phyloP scores from a whole-genome alignment of 1,140 invertebrate species.

The Tyrophagus putrescentiae region DNA sequence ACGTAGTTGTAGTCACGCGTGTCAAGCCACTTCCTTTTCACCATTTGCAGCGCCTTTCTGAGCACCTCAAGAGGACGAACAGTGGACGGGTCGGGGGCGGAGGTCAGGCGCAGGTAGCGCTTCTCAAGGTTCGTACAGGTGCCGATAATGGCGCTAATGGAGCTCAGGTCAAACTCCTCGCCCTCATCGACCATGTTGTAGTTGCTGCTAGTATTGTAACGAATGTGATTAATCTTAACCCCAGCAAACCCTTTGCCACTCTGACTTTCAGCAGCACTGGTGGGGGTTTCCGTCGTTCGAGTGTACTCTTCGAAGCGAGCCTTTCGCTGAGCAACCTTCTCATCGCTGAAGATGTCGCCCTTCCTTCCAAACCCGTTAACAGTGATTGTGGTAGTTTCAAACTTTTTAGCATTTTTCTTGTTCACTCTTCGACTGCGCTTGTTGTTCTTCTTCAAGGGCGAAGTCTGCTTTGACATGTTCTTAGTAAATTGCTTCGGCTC shows the following conservation, averaged over 20 bases:
- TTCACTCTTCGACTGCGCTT: background rate
- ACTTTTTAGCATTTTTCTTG: slow-evolving; percentile 10
- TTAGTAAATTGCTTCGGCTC: background rate
- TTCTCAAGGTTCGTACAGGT: slow-evolving; percentile 85
- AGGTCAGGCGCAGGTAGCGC: slow-evolving; percentile 78
- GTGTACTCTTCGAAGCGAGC: slow-evolving; percentile 19
- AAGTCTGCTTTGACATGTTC: background rate
- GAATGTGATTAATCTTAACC: slow-evolving; percentile 7
- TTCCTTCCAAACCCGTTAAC: background rate
- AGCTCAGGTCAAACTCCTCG: slow-evolving; percentile 15
- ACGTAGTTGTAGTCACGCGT: slow-evolving; percentile 86
- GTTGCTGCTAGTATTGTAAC: background rate
- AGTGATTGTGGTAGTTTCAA: background rate
- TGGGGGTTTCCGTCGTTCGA: background rate
- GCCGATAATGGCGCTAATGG: slow-evolving; percentile 74
- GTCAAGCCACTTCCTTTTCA: slow-evolving; percentile 72
- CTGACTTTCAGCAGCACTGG: slow-evolving; percentile 33
- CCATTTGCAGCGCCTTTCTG: slow-evolving; percentile 63
- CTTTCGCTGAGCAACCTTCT: slow-evolving; percentile 19
- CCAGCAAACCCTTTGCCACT: slow-evolving; percentile 31
- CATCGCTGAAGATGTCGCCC: slow-evolving; percentile 1
- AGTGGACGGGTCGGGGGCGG: slow-evolving; percentile 72
- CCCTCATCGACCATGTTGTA: slow-evolving; percentile 6
- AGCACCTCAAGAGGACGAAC: slow-evolving; percentile 76
- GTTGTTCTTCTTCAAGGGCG: background rate